Conservation (phyloP, 2,113 vertebrate species). For the Alouatta palliata region DNA sequence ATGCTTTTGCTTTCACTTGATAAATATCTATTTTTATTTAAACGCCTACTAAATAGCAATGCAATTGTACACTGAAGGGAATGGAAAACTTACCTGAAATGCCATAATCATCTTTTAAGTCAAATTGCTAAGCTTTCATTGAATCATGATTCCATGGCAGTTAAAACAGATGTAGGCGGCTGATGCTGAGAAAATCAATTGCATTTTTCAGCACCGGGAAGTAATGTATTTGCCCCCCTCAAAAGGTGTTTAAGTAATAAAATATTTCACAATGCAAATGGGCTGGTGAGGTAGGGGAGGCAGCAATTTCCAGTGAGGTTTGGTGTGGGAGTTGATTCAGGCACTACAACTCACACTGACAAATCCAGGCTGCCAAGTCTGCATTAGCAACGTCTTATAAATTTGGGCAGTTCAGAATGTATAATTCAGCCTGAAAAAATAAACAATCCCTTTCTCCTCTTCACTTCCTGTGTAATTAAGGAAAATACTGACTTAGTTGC, state of each 20-base stretch:
- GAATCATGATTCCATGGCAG: conserved; percentile 11
- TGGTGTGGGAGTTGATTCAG: neutral
- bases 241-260: conserved; percentile 18
- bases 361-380: neutral
- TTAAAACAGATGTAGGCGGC: conserved; percentile 24
- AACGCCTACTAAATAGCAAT: conserved; percentile 22
- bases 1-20: conserved; percentile 42
- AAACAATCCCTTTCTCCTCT: conserved; percentile 20
- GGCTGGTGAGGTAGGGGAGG: neutral
- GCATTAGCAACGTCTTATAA: neutral
- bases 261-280: conserved; percentile 26
- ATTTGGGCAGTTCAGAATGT: neutral
- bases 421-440: conserved; percentile 37
- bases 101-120: conserved; percentile 47
- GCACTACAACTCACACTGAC: neutral
- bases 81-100: conserved; percentile 7
- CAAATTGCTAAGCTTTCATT: conserved; percentile 24
- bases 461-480: conserved; percentile 56
- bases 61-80: neutral
- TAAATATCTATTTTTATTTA: conserved; percentile 55
- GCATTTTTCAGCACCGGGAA: conserved; percentile 11
- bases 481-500: conserved; percentile 40
- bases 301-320: neutral
- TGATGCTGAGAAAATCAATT: neutral
- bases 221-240: neutral